Base-by-base conservation (phyloP, 2,888 invertebrate species). In the Drosophila vallismaia region DNA sequence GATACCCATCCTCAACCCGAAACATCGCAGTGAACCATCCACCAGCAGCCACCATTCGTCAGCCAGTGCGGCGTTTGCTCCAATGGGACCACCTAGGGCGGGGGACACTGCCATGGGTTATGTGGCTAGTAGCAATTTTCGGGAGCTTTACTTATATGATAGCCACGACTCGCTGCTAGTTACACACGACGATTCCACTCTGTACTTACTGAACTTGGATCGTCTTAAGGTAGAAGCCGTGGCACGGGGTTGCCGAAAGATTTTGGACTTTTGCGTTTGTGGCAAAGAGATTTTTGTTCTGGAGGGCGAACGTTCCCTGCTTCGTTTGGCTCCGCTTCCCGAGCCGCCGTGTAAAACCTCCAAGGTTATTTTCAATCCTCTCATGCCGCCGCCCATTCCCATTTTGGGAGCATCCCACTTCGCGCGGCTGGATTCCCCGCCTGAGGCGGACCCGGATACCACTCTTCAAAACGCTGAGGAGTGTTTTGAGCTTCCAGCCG, bases 131-230 rank as follows among this genome's bases (percentile, higher is more conserved):
- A 80, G 69, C 54, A 91, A 94, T 71, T 95, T 96, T 88, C 94
- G 95, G 1, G 92, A 92, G 14, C 89, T 96, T 29, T 89, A 93
- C 69, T 93, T 95, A 77, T 97, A 95, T 91, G 93, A 93, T 49
- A 78, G 76, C 3, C 70, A 75, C 6, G 95, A 96, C 26, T 94
- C 94, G 62, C 93, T 95, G 85, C 92, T 97, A 28, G 94, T 97
- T 31, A 95, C 96, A 0, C 95, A 95, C 92, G 95, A 94, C 90
- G 94, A 94, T 40, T 93, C 94, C 62, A 90, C 94, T 52, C 92
- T 97, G 31, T 95, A 95, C 83, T 93, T 98, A 51, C 92, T 98
- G 42, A 95, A 97, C 92, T 95, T 97, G 24, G 92, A 94, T 42
- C 93, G 93, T 57, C 93, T 95, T 69, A 93, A 93, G 51, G 94